These are phyloP conservation scores for Lochmaea crataegi DNA, from an alignment of 2,888 invertebrate species.

Conservation along the genomic window DNA sequence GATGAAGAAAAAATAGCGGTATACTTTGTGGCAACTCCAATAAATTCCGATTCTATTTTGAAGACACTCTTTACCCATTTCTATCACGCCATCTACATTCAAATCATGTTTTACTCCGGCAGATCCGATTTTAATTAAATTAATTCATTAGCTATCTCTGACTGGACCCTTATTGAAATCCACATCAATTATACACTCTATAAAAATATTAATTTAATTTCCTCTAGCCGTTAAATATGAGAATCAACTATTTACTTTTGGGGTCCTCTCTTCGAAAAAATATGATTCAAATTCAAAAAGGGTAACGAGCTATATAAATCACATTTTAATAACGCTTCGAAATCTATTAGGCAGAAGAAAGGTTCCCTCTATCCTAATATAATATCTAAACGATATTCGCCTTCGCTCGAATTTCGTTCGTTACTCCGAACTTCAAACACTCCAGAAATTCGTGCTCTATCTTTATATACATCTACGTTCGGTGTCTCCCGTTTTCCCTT, in stretches of 20 bases:
- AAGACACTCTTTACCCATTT: no score
- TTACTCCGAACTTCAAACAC: neutral
- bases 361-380: conserved; percentile 23
- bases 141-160: no score
- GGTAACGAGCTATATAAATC: conserved; percentile 26
- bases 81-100: no score
- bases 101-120: no score
- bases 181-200: neutral
- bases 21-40: no score
- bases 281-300: conserved; percentile 30
- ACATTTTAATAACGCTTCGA: conserved; percentile 26
- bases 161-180: no score
- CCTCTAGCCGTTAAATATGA: neutral
- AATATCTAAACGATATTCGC: conserved; percentile 14
- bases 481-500: no score
- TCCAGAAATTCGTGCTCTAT: neutral
- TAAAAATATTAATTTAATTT: neutral
- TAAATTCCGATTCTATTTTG: no score
- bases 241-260: conserved; percentile 6
- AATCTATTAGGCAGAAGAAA: conserved; percentile 30
- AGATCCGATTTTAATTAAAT: no score
- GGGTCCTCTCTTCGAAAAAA: conserved; percentile 8
- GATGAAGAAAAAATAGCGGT: no score
- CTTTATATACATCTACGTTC: neutral
- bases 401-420: conserved; percentile 14